These are phyloP conservation scores for Zaprionus camerounensis DNA, from an alignment of 1,140 invertebrate genomes.

Conservation along the genomic window DNA sequence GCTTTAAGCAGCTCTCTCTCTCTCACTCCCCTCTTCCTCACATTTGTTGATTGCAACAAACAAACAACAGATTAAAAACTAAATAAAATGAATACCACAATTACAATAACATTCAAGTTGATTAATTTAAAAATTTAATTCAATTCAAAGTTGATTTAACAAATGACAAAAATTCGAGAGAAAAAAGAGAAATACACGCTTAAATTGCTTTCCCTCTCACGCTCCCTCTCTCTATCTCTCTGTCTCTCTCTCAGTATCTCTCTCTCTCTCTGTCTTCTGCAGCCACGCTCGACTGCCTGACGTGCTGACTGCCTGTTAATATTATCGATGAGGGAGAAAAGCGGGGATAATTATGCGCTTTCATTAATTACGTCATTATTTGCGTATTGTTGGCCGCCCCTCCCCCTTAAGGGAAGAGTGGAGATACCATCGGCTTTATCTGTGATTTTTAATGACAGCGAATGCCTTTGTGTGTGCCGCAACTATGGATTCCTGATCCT, in stretches of 20 bases:
- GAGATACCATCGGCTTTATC: slow-evolving; percentile 27
- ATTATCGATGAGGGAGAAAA: slow-evolving; percentile 47
- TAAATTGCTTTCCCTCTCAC: slow-evolving; percentile 29
- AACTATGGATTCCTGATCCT: slow-evolving; percentile 27
- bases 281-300: slow-evolving; percentile 32
- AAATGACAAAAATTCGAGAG: slow-evolving; percentile 42
- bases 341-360: slow-evolving; percentile 54
- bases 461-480: slow-evolving; percentile 21
- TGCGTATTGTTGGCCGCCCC: slow-evolving; percentile 60
- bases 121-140: slow-evolving; percentile 68
- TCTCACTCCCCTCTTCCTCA: not conserved
- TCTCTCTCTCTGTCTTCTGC: not conserved
- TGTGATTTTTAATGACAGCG: slow-evolving; percentile 45
- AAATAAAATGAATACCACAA: slow-evolving; percentile 28
- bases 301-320: slow-evolving; percentile 64
- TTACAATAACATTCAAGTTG: slow-evolving; percentile 50
- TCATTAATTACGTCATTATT: slow-evolving; percentile 78
- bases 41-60: slow-evolving; percentile 26
- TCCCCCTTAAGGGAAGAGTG: too few relatives aligned
- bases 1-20: slow-evolving; percentile 10
- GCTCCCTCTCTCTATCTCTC: not conserved
- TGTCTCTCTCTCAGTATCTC: not conserved
- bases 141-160: slow-evolving; percentile 58
- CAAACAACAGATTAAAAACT: slow-evolving; percentile 19
- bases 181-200: slow-evolving; percentile 3